phyloP scores from a whole-genome alignment of 2,888 invertebrate species.

The Latheticus oryzae region DNA sequence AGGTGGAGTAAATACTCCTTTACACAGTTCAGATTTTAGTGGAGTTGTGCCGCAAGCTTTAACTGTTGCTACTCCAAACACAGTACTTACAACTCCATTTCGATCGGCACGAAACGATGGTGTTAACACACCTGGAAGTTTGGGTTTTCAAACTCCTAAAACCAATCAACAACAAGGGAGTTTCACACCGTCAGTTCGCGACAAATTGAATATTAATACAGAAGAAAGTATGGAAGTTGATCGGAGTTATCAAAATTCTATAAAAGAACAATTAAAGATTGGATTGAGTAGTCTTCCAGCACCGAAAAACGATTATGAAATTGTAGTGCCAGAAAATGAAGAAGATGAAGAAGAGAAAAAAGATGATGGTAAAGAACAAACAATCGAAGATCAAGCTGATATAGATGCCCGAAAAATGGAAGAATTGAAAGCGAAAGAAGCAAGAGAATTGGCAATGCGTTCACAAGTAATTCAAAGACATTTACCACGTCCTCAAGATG shows the following conservation, averaged over 20 bases:
- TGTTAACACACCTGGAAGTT: slow-evolving; percentile 69
- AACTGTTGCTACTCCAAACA: slow-evolving; percentile 86
- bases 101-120: slow-evolving; percentile 77
- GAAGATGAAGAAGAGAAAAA: slow-evolving; percentile 68
- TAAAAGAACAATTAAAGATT: slow-evolving; percentile 79
- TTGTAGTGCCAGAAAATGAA: slow-evolving; percentile 92
- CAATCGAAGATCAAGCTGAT: slow-evolving; percentile 88
- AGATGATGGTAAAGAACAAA: slow-evolving; percentile 54
- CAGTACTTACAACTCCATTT: slow-evolving; percentile 89
- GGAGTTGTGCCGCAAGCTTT: slow-evolving; percentile 82
- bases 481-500: slow-evolving; percentile 86
- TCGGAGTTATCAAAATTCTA: slow-evolving; percentile 68
- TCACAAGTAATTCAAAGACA: slow-evolving; percentile 89
- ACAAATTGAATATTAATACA: slow-evolving; percentile 94
- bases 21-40: slow-evolving; percentile 90
- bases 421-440: slow-evolving; percentile 77
- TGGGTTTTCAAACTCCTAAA: slow-evolving; percentile 71
- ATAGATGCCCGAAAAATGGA: slow-evolving; percentile 78
- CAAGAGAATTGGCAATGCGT: slow-evolving; percentile 78
- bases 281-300: slow-evolving; percentile 85
- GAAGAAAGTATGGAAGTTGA: slow-evolving; percentile 81
- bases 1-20: slow-evolving; percentile 94
- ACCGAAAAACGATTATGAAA: slow-evolving; percentile 98
- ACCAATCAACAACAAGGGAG: slow-evolving; percentile 55
- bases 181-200: slow-evolving; percentile 81